These are phyloP conservation scores for Galeopterus variegatus DNA, from an alignment of 2,113 vertebrate genomes.

Conservation along the genomic window DNA sequence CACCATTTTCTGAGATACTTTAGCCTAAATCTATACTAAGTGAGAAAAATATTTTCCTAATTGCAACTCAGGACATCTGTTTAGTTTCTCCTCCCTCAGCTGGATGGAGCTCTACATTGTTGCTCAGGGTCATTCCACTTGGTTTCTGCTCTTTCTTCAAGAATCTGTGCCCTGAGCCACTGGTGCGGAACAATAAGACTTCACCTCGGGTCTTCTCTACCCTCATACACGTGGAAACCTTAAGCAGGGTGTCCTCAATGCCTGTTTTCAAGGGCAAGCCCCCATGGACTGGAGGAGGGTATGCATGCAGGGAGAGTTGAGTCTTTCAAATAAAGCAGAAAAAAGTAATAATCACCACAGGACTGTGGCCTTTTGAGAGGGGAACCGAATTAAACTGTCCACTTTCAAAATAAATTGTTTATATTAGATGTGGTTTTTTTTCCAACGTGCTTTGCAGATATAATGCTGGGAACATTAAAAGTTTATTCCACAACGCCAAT, in stretches of 20 bases:
- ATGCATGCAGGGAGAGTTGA: not conserved
- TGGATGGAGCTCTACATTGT: too few species aligned
- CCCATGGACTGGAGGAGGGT: accelerated
- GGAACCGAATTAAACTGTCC: not conserved
- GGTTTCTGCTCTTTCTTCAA: too few species aligned
- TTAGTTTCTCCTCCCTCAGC: not conserved
- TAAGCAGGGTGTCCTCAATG: accelerated
- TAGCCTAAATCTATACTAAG: not conserved
- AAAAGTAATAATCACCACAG: accelerated
- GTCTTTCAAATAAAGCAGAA: not conserved
- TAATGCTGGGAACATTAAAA: not conserved
- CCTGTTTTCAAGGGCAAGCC: not conserved
- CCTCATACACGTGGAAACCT: not conserved
- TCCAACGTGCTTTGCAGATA: not conserved
- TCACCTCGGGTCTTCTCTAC: too few species aligned
- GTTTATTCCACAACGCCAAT: too few species aligned
- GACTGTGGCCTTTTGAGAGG: not conserved
- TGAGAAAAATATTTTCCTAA: not conserved
- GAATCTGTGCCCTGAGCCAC: not conserved
- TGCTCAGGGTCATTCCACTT: not conserved
- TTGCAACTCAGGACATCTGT: too few species aligned
- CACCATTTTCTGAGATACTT: too few species aligned
- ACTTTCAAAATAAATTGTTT: not conserved
- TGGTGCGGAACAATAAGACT: too few species aligned
- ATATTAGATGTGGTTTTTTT: not conserved